These are phyloP conservation scores for Lepus europaeus DNA, from an alignment of 2,113 vertebrate species.

Conservation along the genomic window DNA sequence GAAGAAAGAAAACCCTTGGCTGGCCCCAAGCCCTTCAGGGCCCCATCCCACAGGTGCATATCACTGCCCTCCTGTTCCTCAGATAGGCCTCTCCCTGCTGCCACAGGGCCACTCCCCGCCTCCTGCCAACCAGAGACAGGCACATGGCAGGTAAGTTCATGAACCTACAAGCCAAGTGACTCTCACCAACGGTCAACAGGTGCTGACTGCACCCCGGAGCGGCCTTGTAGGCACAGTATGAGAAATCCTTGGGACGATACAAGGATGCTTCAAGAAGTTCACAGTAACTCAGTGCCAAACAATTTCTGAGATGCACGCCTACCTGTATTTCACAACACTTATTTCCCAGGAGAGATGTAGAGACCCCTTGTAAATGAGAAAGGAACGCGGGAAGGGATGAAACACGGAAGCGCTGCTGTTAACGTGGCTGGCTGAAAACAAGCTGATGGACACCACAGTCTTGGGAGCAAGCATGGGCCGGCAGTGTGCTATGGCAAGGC, in stretches of 20 bases:
- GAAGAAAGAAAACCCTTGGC: not conserved
- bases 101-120: not conserved
- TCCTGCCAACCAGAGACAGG: not conserved
- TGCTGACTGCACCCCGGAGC: not conserved
- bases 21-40: not conserved
- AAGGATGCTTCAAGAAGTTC: too few relatives aligned
- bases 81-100: rapidly evolving
- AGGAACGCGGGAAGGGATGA: not conserved
- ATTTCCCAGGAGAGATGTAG: too few relatives aligned
- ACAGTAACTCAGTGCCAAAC: too few relatives aligned
- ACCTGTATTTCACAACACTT: too few relatives aligned
- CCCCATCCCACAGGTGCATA: not conserved
- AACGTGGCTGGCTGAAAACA: not conserved
- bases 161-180: not conserved
- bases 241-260: not conserved
- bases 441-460: not conserved
- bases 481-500: not conserved
- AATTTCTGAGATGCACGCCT: too few relatives aligned
- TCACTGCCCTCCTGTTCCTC: rapidly evolving
- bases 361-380: not conserved
- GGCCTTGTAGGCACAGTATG: not conserved
- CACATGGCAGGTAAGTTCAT: not conserved
- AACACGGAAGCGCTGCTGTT: not conserved
- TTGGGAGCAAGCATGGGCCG: not conserved
- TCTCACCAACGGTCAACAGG: not conserved